A percentile compares a stretch with the other conserved stretches of the same genome.
phyloP scores from a whole-genome alignment of 2,888 invertebrate genomes.

The Malthinus seriepunctatus region DNA sequence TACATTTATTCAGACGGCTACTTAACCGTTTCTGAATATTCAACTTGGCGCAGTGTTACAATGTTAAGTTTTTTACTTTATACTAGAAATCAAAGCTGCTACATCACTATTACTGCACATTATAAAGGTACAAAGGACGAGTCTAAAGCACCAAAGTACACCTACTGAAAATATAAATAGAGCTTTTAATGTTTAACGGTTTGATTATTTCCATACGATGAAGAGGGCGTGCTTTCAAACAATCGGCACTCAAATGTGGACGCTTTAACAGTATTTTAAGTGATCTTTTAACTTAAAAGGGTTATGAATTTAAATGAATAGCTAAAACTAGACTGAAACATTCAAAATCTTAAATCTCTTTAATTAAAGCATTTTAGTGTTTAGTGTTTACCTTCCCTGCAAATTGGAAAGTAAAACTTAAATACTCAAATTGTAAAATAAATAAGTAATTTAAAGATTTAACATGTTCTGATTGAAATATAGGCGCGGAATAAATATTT shows the following conservation, averaged over 20 bases:
- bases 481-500: not conserved
- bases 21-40: not conserved
- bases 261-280: conserved; percentile 15
- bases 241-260: conserved; percentile 17
- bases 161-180: conserved; percentile 6
- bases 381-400: not conserved
- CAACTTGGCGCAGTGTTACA: no score
- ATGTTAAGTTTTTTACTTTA: no score
- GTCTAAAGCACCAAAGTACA: conserved; percentile 3
- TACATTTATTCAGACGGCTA: not conserved
- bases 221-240: conserved; percentile 14
- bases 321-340: conserved; percentile 5
- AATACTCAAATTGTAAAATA: no score
- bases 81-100: no score
- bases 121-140: not conserved
- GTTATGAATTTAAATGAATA: conserved; percentile 17
- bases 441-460: no score
- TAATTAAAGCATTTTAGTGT: not conserved
- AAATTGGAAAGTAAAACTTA: not conserved
- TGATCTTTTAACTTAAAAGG: conserved; percentile 17
- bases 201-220: conserved; percentile 11
- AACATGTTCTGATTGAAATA: no score
- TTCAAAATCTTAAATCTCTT: not conserved
- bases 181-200: conserved; percentile 10
- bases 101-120: not conserved